Conservation (phyloP, 2,797 vertebrate genomes). For the Chloroceryle amazona region DNA sequence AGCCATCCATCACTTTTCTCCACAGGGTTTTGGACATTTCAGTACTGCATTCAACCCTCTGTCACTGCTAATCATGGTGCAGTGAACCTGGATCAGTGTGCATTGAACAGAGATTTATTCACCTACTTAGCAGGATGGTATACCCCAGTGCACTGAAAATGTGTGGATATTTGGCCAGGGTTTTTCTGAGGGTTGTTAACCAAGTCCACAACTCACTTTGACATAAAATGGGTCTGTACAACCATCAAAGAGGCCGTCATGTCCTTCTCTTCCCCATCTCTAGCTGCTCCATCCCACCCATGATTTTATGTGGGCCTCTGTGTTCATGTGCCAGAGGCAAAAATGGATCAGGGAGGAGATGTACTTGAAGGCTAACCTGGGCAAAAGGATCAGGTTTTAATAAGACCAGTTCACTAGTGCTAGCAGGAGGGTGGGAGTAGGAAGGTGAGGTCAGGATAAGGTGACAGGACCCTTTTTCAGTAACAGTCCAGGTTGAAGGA, state of each 20-base stretch:
- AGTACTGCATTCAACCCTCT: background rate
- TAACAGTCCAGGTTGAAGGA: background rate
- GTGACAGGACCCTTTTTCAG: background rate
- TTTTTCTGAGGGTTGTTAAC: background rate
- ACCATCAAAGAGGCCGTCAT: background rate
- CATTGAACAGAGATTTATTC: background rate
- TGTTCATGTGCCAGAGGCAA: background rate
- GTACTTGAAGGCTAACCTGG: background rate
- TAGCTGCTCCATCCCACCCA: accelerated
- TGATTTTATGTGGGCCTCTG: background rate
- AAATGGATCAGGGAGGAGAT: accelerated
- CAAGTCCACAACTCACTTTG: background rate
- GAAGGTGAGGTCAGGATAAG: background rate
- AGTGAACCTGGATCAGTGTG: background rate
- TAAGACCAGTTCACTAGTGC: background rate
- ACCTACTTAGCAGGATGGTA: background rate
- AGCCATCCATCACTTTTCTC: background rate
- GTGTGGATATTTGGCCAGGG: background rate
- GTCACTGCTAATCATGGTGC: background rate
- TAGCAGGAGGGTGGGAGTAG: background rate
- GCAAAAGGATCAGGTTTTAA: background rate
- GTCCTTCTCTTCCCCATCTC: background rate
- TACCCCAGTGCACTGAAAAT: background rate
- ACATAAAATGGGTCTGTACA: background rate
- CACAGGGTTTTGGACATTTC: background rate